These are phyloP conservation scores for Brachionus calyciflorus DNA, from an alignment of 1,140 invertebrate species.

Conservation along the genomic window DNA sequence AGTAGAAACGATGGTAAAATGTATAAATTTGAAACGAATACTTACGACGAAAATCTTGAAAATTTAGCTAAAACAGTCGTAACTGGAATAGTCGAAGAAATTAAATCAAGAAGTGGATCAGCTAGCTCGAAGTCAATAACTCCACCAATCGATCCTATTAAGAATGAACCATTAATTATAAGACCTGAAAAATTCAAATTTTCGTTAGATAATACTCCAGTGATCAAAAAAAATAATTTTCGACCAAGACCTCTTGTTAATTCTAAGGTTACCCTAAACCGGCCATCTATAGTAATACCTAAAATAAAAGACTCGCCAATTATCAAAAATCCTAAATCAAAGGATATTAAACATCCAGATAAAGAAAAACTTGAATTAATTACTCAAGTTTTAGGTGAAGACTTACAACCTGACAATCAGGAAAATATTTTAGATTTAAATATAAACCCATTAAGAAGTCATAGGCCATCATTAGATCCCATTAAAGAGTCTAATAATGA, in stretches of 20 bases:
- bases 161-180: too few relatives aligned
- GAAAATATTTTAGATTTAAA: neutral
- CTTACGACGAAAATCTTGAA: neutral
- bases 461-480: neutral
- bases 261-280: neutral
- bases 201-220: too few relatives aligned
- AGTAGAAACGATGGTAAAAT: neutral
- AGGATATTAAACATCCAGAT: neutral
- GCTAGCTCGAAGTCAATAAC: neutral
- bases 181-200: too few relatives aligned
- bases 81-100: conserved; percentile 6
- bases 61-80: neutral
- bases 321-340: neutral
- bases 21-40: neutral
- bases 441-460: neutral
- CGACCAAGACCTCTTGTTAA: too few relatives aligned
- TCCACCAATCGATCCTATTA: neutral
- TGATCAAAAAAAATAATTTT: neutral
- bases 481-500: neutral
- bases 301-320: conserved; percentile 6
- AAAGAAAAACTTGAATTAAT: neutral
- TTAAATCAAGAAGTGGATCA: neutral
- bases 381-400: too few relatives aligned
- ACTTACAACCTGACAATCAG: too few relatives aligned
- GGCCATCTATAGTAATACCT: neutral